Conservation (phyloP, 37 sponge, comb jelly and placozoan genomes). For the Bolinopsis microptera region DNA sequence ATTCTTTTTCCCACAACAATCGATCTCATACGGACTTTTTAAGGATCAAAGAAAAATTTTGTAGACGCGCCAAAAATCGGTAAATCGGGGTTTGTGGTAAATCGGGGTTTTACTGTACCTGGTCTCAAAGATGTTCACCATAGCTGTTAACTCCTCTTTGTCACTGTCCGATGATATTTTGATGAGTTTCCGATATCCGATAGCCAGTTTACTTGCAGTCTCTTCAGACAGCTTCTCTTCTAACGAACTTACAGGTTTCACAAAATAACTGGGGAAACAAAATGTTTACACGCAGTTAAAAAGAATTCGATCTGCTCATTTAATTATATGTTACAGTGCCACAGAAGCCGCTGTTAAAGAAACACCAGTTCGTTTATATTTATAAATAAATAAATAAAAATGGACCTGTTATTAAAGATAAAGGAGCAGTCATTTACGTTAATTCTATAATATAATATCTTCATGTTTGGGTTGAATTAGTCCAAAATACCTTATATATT, state of each 20-base stretch:
- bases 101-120: not conserved
- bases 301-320: too few species aligned
- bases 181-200: constrained; percentile 10
- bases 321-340: too few species aligned
- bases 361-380: too few species aligned
- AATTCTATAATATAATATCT: too few species aligned
- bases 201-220: not conserved
- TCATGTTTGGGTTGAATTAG: too few species aligned
- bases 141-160: not conserved
- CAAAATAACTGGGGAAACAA: not conserved
- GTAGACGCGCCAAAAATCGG: not conserved
- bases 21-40: too few species aligned
- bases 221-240: not conserved
- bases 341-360: too few species aligned
- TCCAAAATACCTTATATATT: too few species aligned
- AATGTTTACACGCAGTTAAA: too few species aligned
- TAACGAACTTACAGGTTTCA: not conserved
- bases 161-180: not conserved
- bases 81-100: not conserved
- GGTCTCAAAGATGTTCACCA: not conserved
- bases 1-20: too few species aligned
- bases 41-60: not conserved
- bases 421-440: not conserved
- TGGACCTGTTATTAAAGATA: too few species aligned
- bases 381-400: too few species aligned